Evolutionary conservation across 2,113 vertebrate genomes (phyloP), one percentile per base, ranked within the genome.

Genomic region (Ailuropoda melanoleuca): DNA sequence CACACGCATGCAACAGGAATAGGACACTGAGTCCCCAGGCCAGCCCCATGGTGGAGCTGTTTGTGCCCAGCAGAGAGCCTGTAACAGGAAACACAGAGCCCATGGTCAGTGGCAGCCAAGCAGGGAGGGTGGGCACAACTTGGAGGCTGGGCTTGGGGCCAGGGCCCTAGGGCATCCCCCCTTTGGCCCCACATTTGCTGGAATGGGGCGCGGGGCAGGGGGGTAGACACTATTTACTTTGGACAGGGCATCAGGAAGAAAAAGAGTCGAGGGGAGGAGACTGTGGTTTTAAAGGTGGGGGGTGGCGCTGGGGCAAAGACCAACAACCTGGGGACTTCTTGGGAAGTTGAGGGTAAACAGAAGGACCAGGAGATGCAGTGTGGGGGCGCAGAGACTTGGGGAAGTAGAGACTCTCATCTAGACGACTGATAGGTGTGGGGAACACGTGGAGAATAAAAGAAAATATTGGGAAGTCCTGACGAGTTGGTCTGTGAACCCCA

Each of bases 11-110:
- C 84, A 99, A 93, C 98, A 99, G 97, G 95, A 99, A 75, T 26
- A 99, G 98, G 90, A 99, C 96, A 91, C 99, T 93, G 84, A 99
- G 97, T 43, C 87, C 98, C 93, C 98, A 97, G 39, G 97, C 78
- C 50, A 99, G 98, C 98, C 98, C 99, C 99, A 99, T 99, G 97
- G 97, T 96, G 97, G 66, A 98, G 97, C 97, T 93, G 93, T 93
- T 97, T 53, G 87, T 87, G 89, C 53, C 83, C 93, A 89, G 83
- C 60, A 43, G 26, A 26, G 80, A 97, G n/a, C 97, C 98, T 98
- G 95, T 6, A 82, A 46, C 31, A 70, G 68, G n/a, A 87, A 97
- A 75, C 29, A 70, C 24, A 78, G 91, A 85, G 50, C 37, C 3
- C 34, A 21, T 34, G 82, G 78, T 95, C 75, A 97, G 96, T 64